A percentile compares a stretch with the other conserved stretches of the same genome.
phyloP scores from a whole-genome alignment of 2,113 vertebrate species.

The Prunella fulvescens region DNA sequence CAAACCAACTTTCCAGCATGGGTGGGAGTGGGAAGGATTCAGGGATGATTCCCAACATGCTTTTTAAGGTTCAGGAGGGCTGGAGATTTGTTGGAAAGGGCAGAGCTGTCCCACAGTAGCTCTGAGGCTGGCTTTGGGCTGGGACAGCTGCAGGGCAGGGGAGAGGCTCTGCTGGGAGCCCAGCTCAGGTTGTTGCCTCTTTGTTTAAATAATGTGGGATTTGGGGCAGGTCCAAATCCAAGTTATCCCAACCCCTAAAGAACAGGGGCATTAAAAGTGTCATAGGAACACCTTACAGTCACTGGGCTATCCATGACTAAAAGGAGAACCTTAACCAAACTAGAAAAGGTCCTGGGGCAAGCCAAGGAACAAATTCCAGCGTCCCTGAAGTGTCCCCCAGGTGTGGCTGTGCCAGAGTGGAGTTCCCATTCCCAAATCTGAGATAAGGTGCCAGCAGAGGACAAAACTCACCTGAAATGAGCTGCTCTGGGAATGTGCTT shows the following conservation, averaged over 20 bases:
- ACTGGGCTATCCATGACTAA: neutral
- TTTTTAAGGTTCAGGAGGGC: neutral
- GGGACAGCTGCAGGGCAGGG: neutral
- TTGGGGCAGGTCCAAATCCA: neutral
- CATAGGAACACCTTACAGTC: neutral
- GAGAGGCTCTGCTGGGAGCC: neutral
- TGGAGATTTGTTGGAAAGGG: neutral
- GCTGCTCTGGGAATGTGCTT: neutral
- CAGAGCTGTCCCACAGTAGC: neutral
- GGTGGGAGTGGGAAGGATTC: neutral
- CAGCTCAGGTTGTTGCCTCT: neutral
- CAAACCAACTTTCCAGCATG: fast-evolving
- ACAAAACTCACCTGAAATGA: neutral
- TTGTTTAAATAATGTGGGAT: neutral
- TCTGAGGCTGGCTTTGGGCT: neutral
- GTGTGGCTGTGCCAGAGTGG: no score
- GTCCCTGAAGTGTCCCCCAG: no score
- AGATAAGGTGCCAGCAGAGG: neutral
- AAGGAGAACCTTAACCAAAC: neutral
- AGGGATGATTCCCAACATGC: neutral
- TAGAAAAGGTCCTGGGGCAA: neutral
- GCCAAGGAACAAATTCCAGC: neutral
- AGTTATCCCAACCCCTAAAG: neutral
- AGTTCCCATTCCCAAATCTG: neutral
- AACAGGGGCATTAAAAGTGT: neutral